Evolutionary conservation across 2,888 invertebrate species (phyloP).

Genomic region (Campoplex nolae): DNA sequence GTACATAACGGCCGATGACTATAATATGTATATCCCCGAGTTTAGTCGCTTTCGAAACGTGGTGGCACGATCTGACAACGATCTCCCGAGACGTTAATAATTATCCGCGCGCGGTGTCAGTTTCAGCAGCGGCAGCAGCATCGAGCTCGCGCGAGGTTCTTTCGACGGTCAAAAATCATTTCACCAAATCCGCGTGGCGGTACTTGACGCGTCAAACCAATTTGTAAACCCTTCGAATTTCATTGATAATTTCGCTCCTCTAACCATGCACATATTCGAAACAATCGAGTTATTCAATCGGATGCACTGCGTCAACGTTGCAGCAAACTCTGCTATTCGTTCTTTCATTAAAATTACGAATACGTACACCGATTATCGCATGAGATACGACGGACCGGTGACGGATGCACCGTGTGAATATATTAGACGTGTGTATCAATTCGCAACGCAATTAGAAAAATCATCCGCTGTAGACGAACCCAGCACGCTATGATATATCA

Average conservation of each 20-base stretch:
- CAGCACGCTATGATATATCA: no score
- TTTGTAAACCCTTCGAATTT: slow-evolving; percentile 11
- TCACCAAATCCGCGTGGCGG: not conserved
- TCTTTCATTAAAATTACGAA: not conserved
- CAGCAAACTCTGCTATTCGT: not conserved
- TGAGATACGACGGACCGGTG: no score
- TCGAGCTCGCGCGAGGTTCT: slow-evolving; percentile 20
- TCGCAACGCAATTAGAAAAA: not conserved
- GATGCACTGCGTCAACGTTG: not conserved
- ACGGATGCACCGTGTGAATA: no score
- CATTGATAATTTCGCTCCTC: slow-evolving; percentile 17
- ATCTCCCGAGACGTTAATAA: slow-evolving; percentile 34
- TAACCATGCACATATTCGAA: not conserved
- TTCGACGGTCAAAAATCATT: slow-evolving; percentile 32
- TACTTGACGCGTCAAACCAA: slow-evolving; percentile 8
- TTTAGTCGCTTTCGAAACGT: slow-evolving; percentile 46
- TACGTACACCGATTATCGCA: not conserved
- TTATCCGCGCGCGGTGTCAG: slow-evolving; percentile 10
- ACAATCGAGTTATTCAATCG: slow-evolving; percentile 27
- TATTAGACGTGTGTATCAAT: not conserved
- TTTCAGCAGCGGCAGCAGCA: slow-evolving; percentile 16
- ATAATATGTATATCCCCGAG: slow-evolving; percentile 44
- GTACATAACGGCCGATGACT: slow-evolving; percentile 77
- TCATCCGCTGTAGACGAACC: not conserved
- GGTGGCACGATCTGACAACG: not conserved